Base-by-base conservation (phyloP, 2,888 invertebrate genomes). In the Crematogaster levior region DNA sequence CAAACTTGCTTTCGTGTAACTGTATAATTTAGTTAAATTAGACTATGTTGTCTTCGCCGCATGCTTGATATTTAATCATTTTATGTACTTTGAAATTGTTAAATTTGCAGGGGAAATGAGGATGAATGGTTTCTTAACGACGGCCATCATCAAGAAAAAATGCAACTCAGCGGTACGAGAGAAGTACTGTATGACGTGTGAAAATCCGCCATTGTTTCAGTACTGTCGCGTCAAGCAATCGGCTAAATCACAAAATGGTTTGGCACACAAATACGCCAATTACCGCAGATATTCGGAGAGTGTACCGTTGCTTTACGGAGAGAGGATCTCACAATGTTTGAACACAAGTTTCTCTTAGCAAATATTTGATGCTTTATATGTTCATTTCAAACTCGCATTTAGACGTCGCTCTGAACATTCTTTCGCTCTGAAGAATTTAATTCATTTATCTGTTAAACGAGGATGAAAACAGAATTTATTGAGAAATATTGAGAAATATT, bases 261-360 rank as follows among this genome's bases (percentile, higher is more conserved):
- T 61, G 56, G 84, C 56, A 24, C 61, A 80, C 40, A 81, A 86
- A 34, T 83, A 84, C 83, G 72, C 58, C 37, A 85, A 83, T 60
- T 70, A 68, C 72, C 60, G 68, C 68, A 82, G 74, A 61, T 86
- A 84, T 83, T 88, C 91, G 34, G 92, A 92, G 70, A 92, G 90
- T 48, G 86, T 88, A 68, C 92, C 92, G 18, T 85, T 92, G 27
- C 84, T 91, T 40, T 51, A 84, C 34, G 65, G 60, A 43, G 75
- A 84, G 65, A 80, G 66, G 37, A 65, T 61, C 27, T 40, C 73
- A 30, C 82, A n/a, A 48, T 40, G 58, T 66, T 34, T 27, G 53
- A 53, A 53, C n/a, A 65, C 66, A 24, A 56, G 72, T 21, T 53
- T 74, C n/a, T 84, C 79, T 30, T 27, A 61, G 1, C 65, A 60